These are phyloP conservation scores for Plemyria rubiginata DNA, from an alignment of 2,888 invertebrate genomes.

Conservation along the genomic window DNA sequence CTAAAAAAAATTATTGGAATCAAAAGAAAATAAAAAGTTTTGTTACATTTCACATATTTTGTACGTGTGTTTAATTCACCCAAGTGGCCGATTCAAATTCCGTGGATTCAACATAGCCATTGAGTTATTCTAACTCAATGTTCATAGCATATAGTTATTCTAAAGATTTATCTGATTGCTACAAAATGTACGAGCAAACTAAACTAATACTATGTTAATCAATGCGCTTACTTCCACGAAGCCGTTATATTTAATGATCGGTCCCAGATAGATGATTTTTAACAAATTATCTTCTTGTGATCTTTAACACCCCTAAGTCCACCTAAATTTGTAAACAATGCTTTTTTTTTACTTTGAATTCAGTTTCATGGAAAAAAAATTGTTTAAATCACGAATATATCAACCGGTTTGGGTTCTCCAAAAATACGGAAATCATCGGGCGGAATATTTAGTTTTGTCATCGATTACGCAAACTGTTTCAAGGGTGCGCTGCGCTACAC, in stretches of 20 bases:
- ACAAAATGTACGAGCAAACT: background rate
- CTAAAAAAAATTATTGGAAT: too few species aligned
- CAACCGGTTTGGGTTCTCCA: conserved; percentile 64
- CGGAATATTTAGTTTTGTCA: conserved; percentile 86
- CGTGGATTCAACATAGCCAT: too few species aligned
- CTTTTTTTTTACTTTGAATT: conserved; percentile 6
- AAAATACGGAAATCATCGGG: conserved; percentile 85
- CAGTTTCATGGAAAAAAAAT: conserved; percentile 11
- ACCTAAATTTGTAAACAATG: conserved; percentile 21
- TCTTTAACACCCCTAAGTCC: conserved; percentile 3
- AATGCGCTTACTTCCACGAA: conserved; percentile 8
- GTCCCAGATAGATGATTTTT: background rate
- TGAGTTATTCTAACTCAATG: too few species aligned
- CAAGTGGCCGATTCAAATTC: too few species aligned
- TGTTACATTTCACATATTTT: too few species aligned
- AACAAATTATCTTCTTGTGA: conserved; percentile 5
- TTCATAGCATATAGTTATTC: background rate
- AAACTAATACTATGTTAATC: conserved; percentile 3
- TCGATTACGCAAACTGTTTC: conserved; percentile 86
- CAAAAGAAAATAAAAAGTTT: background rate
- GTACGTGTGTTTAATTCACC: too few species aligned
- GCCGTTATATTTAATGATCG: conserved; percentile 1
- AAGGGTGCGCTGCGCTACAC: conserved; percentile 79
- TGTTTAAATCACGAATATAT: conserved; percentile 40
- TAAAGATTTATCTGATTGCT: conserved; percentile 10